phyloP scores from a whole-genome alignment of 2,797 vertebrate species.

The Acrossocheilus fasciatus region DNA sequence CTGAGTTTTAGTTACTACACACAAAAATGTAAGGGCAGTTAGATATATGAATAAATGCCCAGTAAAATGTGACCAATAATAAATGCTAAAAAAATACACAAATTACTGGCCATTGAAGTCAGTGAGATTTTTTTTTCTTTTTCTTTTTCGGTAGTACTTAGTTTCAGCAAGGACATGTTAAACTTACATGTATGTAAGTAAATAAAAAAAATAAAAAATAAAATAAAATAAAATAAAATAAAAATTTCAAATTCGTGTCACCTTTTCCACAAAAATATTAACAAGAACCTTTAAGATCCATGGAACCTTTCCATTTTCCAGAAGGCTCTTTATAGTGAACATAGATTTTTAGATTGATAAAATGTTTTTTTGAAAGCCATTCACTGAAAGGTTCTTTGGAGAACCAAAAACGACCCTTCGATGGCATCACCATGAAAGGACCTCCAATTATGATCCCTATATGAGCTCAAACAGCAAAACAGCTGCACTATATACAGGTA shows the following conservation, averaged over 20 bases:
- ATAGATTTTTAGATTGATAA: background rate
- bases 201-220: too few species aligned
- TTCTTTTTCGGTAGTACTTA: too few species aligned
- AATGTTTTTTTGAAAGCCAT: background rate
- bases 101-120: background rate
- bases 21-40: background rate
- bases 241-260: too few species aligned
- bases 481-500: background rate
- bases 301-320: background rate
- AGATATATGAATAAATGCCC: background rate
- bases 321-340: background rate
- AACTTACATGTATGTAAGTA: background rate
- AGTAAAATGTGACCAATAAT: background rate
- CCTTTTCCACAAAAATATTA: too few species aligned
- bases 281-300: background rate
- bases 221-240: too few species aligned
- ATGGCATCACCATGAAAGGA: background rate
- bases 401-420: too few species aligned
- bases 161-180: background rate
- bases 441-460: background rate
- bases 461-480: background rate
- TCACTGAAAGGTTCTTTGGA: too few species aligned
- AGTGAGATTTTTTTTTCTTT: background rate
- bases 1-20: background rate
- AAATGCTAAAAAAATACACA: background rate